phyloP scores from a whole-genome alignment of 2,797 vertebrate genomes.

The Mormyrops boulengeri region DNA sequence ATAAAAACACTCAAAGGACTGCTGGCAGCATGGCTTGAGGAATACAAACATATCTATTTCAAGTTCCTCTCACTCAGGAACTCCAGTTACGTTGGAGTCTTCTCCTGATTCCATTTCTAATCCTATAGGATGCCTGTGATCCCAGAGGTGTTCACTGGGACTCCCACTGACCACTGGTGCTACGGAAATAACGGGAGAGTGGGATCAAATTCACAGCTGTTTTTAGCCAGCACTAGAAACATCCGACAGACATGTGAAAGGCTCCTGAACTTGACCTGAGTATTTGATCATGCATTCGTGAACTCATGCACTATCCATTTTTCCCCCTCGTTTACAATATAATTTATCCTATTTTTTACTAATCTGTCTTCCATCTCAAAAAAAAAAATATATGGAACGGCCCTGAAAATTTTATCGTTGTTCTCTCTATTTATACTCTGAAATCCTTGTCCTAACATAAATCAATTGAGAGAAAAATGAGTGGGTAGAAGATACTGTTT shows the following conservation, averaged over 20 bases:
- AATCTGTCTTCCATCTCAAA: neutral
- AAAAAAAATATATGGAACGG: neutral
- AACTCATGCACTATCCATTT: neutral
- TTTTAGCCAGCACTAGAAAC: slow-evolving; percentile 36
- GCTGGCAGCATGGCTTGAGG: neutral
- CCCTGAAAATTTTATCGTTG: neutral
- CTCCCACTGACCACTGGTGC: slow-evolving; percentile 34
- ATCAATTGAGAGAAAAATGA: neutral
- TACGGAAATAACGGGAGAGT: slow-evolving; percentile 49
- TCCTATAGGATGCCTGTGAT: slow-evolving; percentile 8
- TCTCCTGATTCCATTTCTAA: slow-evolving; percentile 10
- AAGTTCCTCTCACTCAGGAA: neutral
- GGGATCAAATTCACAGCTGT: slow-evolving; percentile 44
- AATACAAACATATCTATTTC: slow-evolving; percentile 1
- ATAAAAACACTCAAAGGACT: neutral
- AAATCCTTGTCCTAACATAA: neutral
- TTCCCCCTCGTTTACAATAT: neutral
- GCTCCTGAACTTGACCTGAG: slow-evolving; percentile 42
- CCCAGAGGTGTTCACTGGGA: neutral
- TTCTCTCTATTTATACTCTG: neutral
- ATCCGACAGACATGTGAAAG: neutral
- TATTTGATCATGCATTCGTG: slow-evolving; percentile 19
- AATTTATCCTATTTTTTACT: neutral
- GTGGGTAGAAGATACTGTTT: neutral
- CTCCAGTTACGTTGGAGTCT: neutral